Conservation (phyloP, 2,797 vertebrate species). For the Leucoraja ocellata region DNA sequence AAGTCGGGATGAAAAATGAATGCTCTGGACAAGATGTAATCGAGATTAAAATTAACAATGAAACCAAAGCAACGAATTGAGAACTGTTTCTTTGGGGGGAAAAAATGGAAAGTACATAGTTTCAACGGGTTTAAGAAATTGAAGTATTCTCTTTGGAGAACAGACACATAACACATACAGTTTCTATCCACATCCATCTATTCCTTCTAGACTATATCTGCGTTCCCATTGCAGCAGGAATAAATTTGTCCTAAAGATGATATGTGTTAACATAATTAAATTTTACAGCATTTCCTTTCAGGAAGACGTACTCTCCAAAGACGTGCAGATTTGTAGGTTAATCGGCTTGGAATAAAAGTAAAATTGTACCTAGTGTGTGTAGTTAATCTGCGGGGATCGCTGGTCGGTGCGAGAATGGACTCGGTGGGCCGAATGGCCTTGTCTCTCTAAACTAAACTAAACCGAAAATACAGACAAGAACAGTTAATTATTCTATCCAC, state of each 20-base stretch:
- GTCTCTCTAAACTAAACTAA: too few relatives aligned
- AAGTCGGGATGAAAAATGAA: neutral
- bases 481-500: too few relatives aligned
- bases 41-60: constrained; percentile 7
- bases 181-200: neutral
- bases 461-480: too few relatives aligned
- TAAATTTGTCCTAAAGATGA: neutral
- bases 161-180: neutral
- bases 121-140: neutral
- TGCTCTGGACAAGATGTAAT: constrained; percentile 20
- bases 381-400: too few relatives aligned
- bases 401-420: too few relatives aligned
- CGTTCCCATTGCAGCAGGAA: neutral
- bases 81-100: neutral
- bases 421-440: too few relatives aligned
- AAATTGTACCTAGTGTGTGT: too few relatives aligned
- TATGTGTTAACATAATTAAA: neutral
- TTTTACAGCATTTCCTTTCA: neutral
- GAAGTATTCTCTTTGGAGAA: neutral
- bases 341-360: too few relatives aligned
- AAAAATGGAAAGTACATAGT: neutral
- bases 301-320: too few relatives aligned
- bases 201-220: neutral
- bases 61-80: neutral
- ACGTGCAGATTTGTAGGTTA: too few relatives aligned